Base-by-base conservation (phyloP, 2,113 vertebrate genomes). In the Hippopotamus amphibius region DNA sequence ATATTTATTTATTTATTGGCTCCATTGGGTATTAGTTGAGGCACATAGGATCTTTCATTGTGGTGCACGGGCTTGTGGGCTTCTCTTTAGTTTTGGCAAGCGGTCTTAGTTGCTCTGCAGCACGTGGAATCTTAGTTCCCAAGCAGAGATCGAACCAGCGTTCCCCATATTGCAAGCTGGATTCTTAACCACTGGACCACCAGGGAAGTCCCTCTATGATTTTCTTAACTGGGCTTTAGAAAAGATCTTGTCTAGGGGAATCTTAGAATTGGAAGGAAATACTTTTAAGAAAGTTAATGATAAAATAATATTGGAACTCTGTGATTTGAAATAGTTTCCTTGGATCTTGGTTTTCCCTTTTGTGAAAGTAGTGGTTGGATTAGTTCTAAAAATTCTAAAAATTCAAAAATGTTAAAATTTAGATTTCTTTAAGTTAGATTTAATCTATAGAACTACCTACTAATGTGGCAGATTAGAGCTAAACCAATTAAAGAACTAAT, bases 271-370 rank as follows among this genome's bases (percentile, higher is more conserved):
- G 37, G 30, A 90, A 81, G 59, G 22, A 46, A 76, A 33, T 68
- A 33, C 9, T 81, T 88, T 92, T 65, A 37, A 68, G 17, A 69
- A 93, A 79, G 24, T 80, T 76, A 85, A 69, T 90, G 24, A 37
- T 68, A 61, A 59, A 41, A 71, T 63, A 50, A 50, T 30, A 57
- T 55, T 37, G 81, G 50, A 84, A 82, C 22, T 89, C 28, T 69
- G 26, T 82, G 50, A 63, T 84, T 80, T 85, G 24, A 28, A 14
- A 21, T 65, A 46, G 68, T 88, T 96, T 79, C 48, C 59, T 53
- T 90, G 65, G 48, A 88, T 41, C 69, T 95, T 72, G 66, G 19
- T 59, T 96, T 95, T 81, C 30, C 61, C 7, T 48, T 79, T 4
- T 55, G 1, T 80, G 57, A 93, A 95, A 81, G 41, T 59, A 77